A percentile compares a stretch with the other conserved stretches of the same genome.
Evolutionary conservation across 2,113 vertebrate genomes (phyloP).

Genomic region (Carettochelys insculpta): DNA sequence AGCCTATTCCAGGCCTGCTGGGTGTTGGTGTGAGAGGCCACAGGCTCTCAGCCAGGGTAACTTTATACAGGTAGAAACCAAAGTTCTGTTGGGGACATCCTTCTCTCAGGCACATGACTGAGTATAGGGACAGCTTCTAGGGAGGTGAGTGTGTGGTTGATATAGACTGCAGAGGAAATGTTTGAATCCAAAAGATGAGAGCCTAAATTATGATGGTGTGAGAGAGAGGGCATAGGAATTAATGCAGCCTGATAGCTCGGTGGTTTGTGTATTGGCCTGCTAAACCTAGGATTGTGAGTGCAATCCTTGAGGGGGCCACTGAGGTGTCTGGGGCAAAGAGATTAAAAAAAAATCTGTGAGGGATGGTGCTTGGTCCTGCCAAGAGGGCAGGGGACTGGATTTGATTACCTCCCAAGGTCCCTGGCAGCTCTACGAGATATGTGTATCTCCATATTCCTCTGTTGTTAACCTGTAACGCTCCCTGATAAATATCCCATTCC

Average conservation of each 20-base stretch:
- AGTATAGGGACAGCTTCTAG: neutral
- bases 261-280: too few relatives aligned
- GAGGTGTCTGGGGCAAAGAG: too few relatives aligned
- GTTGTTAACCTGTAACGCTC: neutral
- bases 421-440: too few relatives aligned
- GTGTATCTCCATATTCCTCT: too few relatives aligned
- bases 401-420: too few relatives aligned
- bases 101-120: neutral
- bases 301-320: too few relatives aligned
- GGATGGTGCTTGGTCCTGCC: too few relatives aligned
- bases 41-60: neutral
- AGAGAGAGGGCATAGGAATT: neutral
- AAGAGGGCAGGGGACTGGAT: too few relatives aligned
- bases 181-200: neutral
- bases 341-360: too few relatives aligned
- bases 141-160: neutral
- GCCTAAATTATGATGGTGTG: neutral
- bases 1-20: neutral
- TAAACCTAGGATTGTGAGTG: too few relatives aligned
- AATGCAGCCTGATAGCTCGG: neutral
- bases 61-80: neutral
- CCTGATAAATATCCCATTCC: neutral
- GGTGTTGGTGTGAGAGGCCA: neutral
- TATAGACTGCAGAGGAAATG: too few relatives aligned
- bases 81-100: neutral